Base-by-base conservation (phyloP, 1,140 invertebrate genomes). In the Holcopasites calliopsidis region DNA sequence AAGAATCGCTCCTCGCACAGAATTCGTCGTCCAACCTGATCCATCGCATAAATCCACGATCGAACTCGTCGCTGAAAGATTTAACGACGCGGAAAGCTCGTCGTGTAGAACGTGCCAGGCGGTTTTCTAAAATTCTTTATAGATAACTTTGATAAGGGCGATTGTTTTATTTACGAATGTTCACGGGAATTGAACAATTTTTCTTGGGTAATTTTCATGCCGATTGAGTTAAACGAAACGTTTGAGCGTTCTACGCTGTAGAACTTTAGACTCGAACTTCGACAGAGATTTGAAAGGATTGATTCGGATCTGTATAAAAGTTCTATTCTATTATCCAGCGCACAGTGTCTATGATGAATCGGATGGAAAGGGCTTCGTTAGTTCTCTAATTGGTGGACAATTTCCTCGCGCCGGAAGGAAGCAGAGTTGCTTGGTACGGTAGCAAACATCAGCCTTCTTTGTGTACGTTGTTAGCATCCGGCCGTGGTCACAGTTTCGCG, bases 11-110 rank as follows among this genome's bases (percentile, higher is more conserved):
- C 55, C 4, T 23, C 2, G 6, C 10, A 1, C 5, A 16, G 42
- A 16, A 8, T 18, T 13, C 33, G 33, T 38, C 11, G n/a, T 3
- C 18, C 62, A 2, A 11, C 16, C 3, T 49, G 26, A 38, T 23
- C 71, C 38, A 74, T 74, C 71, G 50, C 38, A 74, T 74, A 74
- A 74, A 74, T 74, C 62, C 18, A 31, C 44, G 28, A 55, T 47
- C 31, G 11, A 44, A 52, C 44, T 54, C 60, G 71, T 13, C 38
- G 28, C 0, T 5, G 38, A 23, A 74, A 44, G 71, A 74, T 74
- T 74, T 74, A 66, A 35, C 62, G 38, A 38, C 23, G 35, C 1
- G 16, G 10, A 23, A 52, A 31, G 18, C 26, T 13, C n/a, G 16
- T 11, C 7, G 11, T 11, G 21, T 2, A 8, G 16, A n/a, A 71